These are phyloP conservation scores for roundworm (Caenorhabditis elegans) DNA, from an alignment of 1,140 invertebrate species.

Conservation along the genomic window WBcel235 BX284605.5:5678001-5678500, in stretches of 20 bases:
- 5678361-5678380: neutral
- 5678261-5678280: neutral
- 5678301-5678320: neutral
- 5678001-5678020: slow-evolving; percentile 2
- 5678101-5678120: neutral
- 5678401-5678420: slow-evolving; percentile 27
- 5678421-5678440: neutral
- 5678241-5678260: neutral
- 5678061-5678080: neutral
- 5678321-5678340: slow-evolving; percentile 23
- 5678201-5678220: neutral
- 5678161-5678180: slow-evolving; percentile 32
- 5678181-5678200: slow-evolving; percentile 7
- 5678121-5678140: neutral
- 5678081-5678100: neutral
- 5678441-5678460: neutral
- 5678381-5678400: slow-evolving; percentile 26
- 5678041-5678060: slow-evolving; percentile 32
- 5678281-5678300: neutral
- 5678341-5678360: slow-evolving; percentile 20
- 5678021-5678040: slow-evolving; percentile 15
- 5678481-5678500: slow-evolving; percentile 29
- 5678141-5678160: slow-evolving; percentile 26
- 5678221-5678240: neutral
- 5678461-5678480: slow-evolving; percentile 29